Conservation (phyloP, 2,113 vertebrate genomes). For the Ursus arctos region DNA sequence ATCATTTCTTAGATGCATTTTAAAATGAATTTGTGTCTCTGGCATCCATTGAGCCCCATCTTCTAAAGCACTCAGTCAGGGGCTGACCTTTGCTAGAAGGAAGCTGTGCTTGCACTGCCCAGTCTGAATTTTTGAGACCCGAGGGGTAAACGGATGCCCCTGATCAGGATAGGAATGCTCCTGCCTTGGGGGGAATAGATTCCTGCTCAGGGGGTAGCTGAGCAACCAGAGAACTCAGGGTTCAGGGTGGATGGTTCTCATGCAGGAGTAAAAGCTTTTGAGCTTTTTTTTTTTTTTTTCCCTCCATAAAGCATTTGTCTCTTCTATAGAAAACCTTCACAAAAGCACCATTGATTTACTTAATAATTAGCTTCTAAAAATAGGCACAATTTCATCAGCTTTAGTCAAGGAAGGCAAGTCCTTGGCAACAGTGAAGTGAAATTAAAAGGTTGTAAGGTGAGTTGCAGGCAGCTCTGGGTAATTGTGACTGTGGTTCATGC, state of each 20-base stretch:
- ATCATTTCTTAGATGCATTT: neutral
- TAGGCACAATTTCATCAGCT: slow-evolving; percentile 73
- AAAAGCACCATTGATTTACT: slow-evolving; percentile 76
- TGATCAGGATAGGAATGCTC: neutral
- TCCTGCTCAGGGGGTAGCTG: slow-evolving; percentile 32
- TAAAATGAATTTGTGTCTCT: neutral
- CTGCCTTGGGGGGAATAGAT: neutral
- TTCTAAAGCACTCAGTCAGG: neutral
- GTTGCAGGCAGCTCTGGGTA: neutral
- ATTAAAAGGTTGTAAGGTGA: slow-evolving; percentile 55
- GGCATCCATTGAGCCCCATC: neutral
- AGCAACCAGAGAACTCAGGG: neutral
- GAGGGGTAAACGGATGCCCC: neutral
- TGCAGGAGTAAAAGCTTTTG: slow-evolving; percentile 67
- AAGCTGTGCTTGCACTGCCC: neutral
- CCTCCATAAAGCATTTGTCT: slow-evolving; percentile 29
- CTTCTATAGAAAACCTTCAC: slow-evolving; percentile 64
- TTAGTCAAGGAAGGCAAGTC: slow-evolving; percentile 76
- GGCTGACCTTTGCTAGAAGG: neutral
- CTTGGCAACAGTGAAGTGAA: slow-evolving; percentile 82
- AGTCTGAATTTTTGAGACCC: slow-evolving; percentile 2
- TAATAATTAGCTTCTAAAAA: slow-evolving; percentile 87
- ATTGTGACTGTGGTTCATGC: neutral
- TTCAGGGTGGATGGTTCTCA: neutral
- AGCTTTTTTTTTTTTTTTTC: neutral